These are phyloP conservation scores for Brachypodius melanocephalos DNA, from an alignment of 2,113 vertebrate genomes.

Conservation along the genomic window DNA sequence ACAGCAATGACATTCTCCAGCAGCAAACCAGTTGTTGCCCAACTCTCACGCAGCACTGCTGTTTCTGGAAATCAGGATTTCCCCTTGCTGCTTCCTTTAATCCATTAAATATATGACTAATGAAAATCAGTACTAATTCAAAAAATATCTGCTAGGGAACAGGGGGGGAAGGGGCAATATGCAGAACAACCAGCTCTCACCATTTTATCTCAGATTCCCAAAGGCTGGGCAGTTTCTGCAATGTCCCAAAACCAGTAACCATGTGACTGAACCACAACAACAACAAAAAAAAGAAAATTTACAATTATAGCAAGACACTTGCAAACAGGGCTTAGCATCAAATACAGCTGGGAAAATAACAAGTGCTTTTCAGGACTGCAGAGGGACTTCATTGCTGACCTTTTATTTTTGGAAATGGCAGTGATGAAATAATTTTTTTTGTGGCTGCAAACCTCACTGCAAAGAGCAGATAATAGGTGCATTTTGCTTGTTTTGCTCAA, in stretches of 20 bases:
- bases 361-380: not conserved
- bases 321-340: not conserved
- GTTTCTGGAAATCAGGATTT: not conserved
- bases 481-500: not conserved
- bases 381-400: not conserved
- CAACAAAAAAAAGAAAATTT: not conserved
- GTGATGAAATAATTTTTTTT: not conserved
- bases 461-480: not conserved
- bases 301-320: not conserved
- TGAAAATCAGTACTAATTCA: not conserved
- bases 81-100: not conserved
- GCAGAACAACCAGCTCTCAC: not conserved
- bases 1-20: accelerated
- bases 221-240: not conserved
- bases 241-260: not conserved
- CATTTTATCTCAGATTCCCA: not conserved
- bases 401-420: not conserved
- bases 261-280: not conserved
- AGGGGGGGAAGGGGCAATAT: not conserved
- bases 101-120: not conserved
- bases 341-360: not conserved
- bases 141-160: not conserved
- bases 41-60: accelerated
- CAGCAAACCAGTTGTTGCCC: not conserved
- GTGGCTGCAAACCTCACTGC: not conserved